These are phyloP conservation scores for Ophraella communa DNA, from an alignment of 2,888 invertebrate species.

Conservation along the genomic window DNA sequence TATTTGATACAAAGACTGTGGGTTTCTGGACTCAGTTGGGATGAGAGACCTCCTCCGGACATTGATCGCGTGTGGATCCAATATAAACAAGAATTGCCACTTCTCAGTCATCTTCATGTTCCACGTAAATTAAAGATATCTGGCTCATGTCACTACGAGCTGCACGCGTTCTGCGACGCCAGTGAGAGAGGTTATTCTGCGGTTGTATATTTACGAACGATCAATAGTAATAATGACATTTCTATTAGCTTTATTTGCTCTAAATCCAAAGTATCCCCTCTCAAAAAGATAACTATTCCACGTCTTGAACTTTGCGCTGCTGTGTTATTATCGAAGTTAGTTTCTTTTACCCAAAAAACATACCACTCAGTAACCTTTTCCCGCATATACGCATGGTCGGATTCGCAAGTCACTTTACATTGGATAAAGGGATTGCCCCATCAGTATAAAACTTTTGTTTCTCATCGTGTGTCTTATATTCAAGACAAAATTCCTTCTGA, in stretches of 20 bases:
- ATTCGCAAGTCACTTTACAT: conserved; percentile 2
- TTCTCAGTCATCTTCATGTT: too few relatives aligned
- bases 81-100: too few relatives aligned
- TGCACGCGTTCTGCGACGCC: too few relatives aligned
- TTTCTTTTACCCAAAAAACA: background rate
- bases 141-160: too few relatives aligned
- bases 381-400: conserved; percentile 2
- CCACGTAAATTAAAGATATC: too few relatives aligned
- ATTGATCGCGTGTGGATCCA: too few relatives aligned
- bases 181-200: conserved; percentile 9
- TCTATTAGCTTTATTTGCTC: background rate
- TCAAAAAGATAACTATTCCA: background rate
- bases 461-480: background rate
- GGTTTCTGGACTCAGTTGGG: too few relatives aligned
- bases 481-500: background rate
- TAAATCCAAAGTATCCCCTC: background rate
- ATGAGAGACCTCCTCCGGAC: too few relatives aligned
- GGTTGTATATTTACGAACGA: background rate
- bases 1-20: too few relatives aligned
- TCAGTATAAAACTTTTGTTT: conserved; percentile 16
- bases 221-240: background rate
- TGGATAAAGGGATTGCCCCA: conserved; percentile 32
- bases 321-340: conserved; percentile 8
- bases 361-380: conserved; percentile 1
- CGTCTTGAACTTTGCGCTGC: background rate